Conservation (phyloP, 2,113 vertebrate genomes). For the Prinia subflava region DNA sequence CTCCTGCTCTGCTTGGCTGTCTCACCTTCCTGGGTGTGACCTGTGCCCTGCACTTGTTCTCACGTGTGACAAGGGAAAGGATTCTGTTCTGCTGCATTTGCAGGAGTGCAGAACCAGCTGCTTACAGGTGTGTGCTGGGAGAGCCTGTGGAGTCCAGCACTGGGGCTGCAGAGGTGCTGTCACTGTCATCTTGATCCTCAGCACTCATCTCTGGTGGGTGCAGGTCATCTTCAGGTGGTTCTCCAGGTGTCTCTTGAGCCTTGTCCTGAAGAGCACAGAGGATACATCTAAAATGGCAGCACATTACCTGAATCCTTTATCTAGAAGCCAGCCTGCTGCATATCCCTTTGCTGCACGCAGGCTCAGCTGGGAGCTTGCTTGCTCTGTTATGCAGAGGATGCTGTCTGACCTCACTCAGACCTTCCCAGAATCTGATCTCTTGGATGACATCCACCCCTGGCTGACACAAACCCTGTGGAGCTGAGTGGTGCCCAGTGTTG, state of each 20-base stretch:
- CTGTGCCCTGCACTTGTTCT: background rate
- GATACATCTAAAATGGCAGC: background rate
- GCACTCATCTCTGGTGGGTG: background rate
- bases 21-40: background rate
- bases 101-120: background rate
- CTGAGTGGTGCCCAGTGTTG: background rate
- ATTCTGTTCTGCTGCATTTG: background rate
- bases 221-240: background rate
- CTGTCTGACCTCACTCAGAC: background rate
- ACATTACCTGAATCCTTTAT: background rate
- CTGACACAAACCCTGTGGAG: background rate
- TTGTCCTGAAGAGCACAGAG: constrained; percentile 31
- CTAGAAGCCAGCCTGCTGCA: background rate
- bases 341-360: background rate
- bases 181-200: background rate
- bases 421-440: background rate
- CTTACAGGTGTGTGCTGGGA: constrained; percentile 60
- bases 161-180: background rate
- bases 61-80: background rate
- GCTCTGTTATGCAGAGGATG: background rate
- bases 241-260: constrained; percentile 9
- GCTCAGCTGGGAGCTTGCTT: background rate
- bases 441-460: background rate
- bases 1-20: background rate
- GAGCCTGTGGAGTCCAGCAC: constrained; percentile 22